These are phyloP conservation scores for Pristis pectinata DNA, from an alignment of 2,797 vertebrate genomes.

Conservation along the genomic window DNA sequence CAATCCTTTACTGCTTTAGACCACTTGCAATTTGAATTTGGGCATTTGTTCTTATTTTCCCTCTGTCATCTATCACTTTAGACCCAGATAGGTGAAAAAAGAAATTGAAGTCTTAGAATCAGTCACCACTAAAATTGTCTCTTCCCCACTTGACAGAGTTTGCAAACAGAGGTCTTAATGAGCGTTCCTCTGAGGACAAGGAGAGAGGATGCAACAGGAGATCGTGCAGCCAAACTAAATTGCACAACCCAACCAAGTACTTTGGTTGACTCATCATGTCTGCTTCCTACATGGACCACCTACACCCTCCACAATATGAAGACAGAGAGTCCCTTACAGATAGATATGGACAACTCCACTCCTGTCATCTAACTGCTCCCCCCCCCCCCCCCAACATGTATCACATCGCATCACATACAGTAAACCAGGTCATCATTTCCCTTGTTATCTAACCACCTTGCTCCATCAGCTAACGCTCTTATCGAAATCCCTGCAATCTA, in stretches of 20 bases:
- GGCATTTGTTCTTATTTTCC: too few species aligned
- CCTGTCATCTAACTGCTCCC: not conserved
- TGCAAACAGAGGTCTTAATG: not conserved
- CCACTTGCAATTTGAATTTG: too few species aligned
- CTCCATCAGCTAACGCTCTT: too few species aligned
- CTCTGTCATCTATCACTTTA: too few species aligned
- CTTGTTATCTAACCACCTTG: too few species aligned
- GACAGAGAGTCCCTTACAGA: not conserved
- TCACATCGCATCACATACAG: too few species aligned
- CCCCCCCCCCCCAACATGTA: not conserved
- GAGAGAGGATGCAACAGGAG: not conserved
- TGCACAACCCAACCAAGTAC: not conserved
- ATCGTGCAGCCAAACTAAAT: not conserved
- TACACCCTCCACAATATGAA: not conserved
- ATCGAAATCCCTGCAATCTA: not conserved
- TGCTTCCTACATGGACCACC: not conserved
- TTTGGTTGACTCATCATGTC: not conserved
- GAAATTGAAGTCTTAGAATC: not conserved
- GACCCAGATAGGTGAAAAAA: too few species aligned
- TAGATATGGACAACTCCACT: not conserved
- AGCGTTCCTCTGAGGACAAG: not conserved
- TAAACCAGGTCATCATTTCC: too few species aligned
- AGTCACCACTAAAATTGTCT: not conserved
- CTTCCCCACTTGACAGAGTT: not conserved
- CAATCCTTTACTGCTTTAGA: too few species aligned